Base-by-base conservation (phyloP, 2,888 invertebrate genomes). In the Synanthedon formicaeformis region DNA sequence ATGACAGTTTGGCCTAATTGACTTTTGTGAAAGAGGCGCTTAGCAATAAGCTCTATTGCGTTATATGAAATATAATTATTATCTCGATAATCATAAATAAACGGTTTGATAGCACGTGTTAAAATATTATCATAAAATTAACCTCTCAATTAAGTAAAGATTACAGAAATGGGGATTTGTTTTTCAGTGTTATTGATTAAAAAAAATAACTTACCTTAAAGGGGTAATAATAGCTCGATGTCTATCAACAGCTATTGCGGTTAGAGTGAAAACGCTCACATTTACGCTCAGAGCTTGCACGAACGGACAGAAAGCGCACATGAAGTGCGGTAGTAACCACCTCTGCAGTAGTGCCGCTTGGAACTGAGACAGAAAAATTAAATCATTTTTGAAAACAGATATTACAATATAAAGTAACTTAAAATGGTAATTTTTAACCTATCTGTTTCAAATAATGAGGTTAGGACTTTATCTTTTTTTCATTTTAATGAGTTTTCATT, bases 261-360 rank as follows among this genome's bases (percentile, higher is more conserved):
- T 95, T 16, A 96, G 81, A 0, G 96, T 96, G 70, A 96, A 94
- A 40, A 96, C 94, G 62, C 94, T 94, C n/a, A 96, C 95, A 69
- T 94, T 95, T 1, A 96, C 95, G 60, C 94, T 93, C 13, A 96
- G 83, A 0, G 93, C 92, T 81, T 95, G 95, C 10, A 96, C 92
- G 78, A 95, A 96, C 0, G 96, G 96, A 61, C 96, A 95, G 73
- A 96, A 93, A 0, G 94, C 91, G 73, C 96, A 96, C 92, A 96
- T 93, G 73, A 96, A 94, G 68, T 91, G 87, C 0, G 96, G 96
- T 50, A 96, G 88, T 64, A 93, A 90, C 96, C 96, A 96, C 60
- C 93, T 88, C 78, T 96, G 96, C 10, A 96, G 88, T 50, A 96
- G 80, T 2, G 96, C 96, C 3, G 96, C 95, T 89, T 96, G 95